Conservation (phyloP, 2,888 invertebrate genomes). For the Xestia rhomboidea region DNA sequence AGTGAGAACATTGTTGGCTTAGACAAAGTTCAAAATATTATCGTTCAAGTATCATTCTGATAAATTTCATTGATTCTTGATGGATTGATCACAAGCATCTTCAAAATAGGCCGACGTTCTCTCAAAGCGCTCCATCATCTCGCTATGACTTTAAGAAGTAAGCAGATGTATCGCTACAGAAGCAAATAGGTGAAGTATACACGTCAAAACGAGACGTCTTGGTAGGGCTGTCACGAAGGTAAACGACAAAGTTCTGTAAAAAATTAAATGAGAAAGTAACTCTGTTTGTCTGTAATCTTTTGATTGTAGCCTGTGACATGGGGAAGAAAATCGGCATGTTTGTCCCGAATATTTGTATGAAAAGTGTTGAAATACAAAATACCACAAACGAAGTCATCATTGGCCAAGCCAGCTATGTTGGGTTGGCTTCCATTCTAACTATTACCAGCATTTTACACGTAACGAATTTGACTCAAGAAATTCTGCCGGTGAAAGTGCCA, state of each 20-base stretch:
- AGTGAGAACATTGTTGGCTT: not conserved
- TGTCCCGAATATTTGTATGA: not conserved
- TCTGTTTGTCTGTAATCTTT: too few relatives aligned
- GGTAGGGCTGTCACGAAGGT: conserved; percentile 50
- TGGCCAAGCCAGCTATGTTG: not conserved
- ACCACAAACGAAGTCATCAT: not conserved
- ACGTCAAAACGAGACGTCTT: conserved; percentile 36
- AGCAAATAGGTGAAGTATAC: conserved; percentile 51
- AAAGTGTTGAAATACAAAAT: not conserved
- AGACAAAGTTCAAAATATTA: not conserved
- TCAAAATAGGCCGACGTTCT: conserved; percentile 43
- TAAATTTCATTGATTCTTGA: conserved; percentile 13
- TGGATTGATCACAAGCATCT: conserved; percentile 18
- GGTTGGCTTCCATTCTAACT: not conserved
- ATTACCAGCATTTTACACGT: not conserved
- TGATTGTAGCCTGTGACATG: not conserved
- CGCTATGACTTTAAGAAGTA: conserved; percentile 43
- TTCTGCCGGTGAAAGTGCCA: conserved; percentile 7
- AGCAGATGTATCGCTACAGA: conserved; percentile 35
- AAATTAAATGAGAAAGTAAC: not conserved
- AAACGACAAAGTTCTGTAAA: not conserved
- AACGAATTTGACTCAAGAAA: not conserved
- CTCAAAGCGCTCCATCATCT: conserved; percentile 42
- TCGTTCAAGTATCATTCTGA: not conserved
- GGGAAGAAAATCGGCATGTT: not conserved